These are phyloP conservation scores for Epizoanthus stellaris DNA, from an alignment of 92 coral and sea anemone species.

Conservation along the genomic window DNA sequence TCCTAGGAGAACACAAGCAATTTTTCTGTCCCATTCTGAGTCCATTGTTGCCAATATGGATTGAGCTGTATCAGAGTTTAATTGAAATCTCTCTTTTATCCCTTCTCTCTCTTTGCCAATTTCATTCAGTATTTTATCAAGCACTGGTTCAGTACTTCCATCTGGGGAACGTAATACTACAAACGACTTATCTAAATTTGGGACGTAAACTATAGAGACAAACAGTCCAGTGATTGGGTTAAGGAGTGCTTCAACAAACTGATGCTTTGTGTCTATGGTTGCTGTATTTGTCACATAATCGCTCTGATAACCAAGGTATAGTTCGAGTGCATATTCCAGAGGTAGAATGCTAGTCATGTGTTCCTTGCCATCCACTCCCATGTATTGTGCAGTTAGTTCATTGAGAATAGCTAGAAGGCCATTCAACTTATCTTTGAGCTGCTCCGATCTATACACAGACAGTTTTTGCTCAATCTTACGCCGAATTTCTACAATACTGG, in stretches of 20 bases:
- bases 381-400: slow-evolving; percentile 11
- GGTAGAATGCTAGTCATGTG: neutral
- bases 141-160: neutral
- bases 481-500: neutral
- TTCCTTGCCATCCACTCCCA: neutral
- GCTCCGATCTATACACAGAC: neutral
- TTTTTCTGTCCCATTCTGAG: slow-evolving; percentile 24
- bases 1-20: slow-evolving; percentile 25
- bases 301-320: slow-evolving; percentile 10
- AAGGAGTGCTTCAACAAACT: neutral
- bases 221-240: neutral
- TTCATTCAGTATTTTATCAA: neutral
- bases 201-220: neutral
- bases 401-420: slow-evolving; percentile 16
- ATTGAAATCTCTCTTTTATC: neutral
- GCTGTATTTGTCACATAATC: slow-evolving; percentile 10
- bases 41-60: slow-evolving; percentile 15
- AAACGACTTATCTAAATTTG: neutral
- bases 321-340: neutral
- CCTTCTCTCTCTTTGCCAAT: neutral
- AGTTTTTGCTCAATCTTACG: neutral
- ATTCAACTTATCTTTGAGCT: slow-evolving; percentile 2
- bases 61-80: neutral
- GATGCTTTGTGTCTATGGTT: neutral
- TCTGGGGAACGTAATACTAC: neutral